phyloP scores from a whole-genome alignment of 1,140 invertebrate species.

The Metopolophium dirhodum region DNA sequence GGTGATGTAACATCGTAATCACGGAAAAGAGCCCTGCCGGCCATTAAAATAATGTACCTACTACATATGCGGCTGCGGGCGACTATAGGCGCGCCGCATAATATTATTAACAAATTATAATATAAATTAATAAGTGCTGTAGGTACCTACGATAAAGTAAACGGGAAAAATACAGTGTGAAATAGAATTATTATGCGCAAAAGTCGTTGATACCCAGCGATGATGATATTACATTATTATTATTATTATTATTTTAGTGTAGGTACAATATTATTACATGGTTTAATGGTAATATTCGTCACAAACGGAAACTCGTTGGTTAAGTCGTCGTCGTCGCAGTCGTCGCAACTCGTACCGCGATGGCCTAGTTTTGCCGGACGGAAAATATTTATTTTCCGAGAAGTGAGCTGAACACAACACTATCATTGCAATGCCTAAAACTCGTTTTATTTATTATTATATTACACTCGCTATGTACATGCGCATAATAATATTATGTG shows the following conservation, averaged over 20 bases:
- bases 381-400: conserved; percentile 14
- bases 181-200: not conserved
- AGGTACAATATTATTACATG: too few species aligned
- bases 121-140: too few species aligned
- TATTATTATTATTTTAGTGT: too few species aligned
- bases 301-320: not conserved
- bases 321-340: not conserved
- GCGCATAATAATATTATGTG: not conserved
- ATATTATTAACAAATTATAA: too few species aligned
- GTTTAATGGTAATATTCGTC: not conserved
- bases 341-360: not conserved
- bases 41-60: not conserved
- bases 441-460: not conserved
- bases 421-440: not conserved
- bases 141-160: not conserved
- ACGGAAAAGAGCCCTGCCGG: not conserved
- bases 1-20: not conserved
- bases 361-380: not conserved
- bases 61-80: not conserved
- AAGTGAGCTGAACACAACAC: not conserved
- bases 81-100: not conserved
- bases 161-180: not conserved
- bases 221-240: not conserved
- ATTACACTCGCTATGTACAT: not conserved
- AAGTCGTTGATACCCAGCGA: not conserved